These are phyloP conservation scores for Oopsacas minuta DNA, from an alignment of 37 sponge, comb jelly and placozoan species.

Conservation along the genomic window DNA sequence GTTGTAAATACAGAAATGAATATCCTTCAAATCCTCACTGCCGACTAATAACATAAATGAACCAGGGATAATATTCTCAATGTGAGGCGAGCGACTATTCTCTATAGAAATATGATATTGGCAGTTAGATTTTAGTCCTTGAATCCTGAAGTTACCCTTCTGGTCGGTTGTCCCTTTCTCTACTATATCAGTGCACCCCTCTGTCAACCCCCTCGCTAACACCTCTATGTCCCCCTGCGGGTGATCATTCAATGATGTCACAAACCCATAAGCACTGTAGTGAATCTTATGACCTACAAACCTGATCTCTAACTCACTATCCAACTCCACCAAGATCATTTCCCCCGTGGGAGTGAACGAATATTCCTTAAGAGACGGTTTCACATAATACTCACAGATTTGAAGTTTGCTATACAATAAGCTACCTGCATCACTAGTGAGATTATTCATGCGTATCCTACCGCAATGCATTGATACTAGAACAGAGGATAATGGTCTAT, in stretches of 20 bases:
- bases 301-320: background rate
- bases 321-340: background rate
- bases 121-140: background rate
- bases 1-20: background rate
- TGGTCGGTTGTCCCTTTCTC: background rate
- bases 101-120: background rate
- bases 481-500: background rate
- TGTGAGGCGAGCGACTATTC: background rate
- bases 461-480: constrained; percentile 3
- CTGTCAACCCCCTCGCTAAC: background rate
- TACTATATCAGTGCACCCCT: background rate
- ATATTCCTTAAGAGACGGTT: constrained; percentile 12
- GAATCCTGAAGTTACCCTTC: background rate
- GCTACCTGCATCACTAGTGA: background rate
- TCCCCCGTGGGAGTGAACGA: background rate
- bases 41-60: background rate
- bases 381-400: background rate
- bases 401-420: background rate
- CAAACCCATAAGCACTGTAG: background rate
- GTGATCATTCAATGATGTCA: background rate
- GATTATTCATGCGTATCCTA: background rate
- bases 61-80: background rate
- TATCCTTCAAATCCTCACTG: background rate
- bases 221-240: background rate
- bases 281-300: constrained; percentile 8